Evolutionary conservation across 2,888 invertebrate genomes (phyloP), one percentile per base, ranked within the genome.

Genomic region (Coleophora flavipennella): DNA sequence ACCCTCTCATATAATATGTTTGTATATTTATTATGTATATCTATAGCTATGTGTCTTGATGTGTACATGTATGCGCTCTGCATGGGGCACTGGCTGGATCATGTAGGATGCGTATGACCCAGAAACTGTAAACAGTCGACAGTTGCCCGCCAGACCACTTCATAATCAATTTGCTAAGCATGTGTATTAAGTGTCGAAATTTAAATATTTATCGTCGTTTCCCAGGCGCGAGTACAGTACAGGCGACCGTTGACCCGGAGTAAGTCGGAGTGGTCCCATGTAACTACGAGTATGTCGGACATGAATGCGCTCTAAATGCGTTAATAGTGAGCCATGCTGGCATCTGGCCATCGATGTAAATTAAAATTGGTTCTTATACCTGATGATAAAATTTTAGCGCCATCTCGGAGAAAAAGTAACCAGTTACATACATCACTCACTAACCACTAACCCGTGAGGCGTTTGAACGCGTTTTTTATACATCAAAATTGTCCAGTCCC

Each of bases 181-280:
- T 77, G 74, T 81, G 79, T 75, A 76, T 80, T 72, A 76, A 77
- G 80, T 81, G 80, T 80, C 79, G 76, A 80, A 80, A 80, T 79
- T 78, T 74, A 80, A 84, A 81, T 80, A 80, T 83, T 80, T 81
- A 84, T 81, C 72, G 74, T 70, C 48, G 62, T 77, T 81, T 81
- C 83, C 73, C 83, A 83, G 65, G 72, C 73, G 72, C 62, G 68
- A 62, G 71, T 62, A 59, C 69, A 62, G 71, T 62, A 59, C 69
- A 59, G 57, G 55, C 79, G 83, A 81, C 77, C 83, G 70, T 84
- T 84, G 83, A 84, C 83, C 79, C 77, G 76, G 66, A 62, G 64
- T 62, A 59, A 61, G 67, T 60, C 20, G 20, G 20, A 20, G 20
- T 20, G 3, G 6, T 60, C 58, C 55, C 49, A 45, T 55, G 52